These are phyloP conservation scores for Morpho deidamia DNA, from an alignment of 2,888 invertebrate species.

Conservation along the genomic window DNA sequence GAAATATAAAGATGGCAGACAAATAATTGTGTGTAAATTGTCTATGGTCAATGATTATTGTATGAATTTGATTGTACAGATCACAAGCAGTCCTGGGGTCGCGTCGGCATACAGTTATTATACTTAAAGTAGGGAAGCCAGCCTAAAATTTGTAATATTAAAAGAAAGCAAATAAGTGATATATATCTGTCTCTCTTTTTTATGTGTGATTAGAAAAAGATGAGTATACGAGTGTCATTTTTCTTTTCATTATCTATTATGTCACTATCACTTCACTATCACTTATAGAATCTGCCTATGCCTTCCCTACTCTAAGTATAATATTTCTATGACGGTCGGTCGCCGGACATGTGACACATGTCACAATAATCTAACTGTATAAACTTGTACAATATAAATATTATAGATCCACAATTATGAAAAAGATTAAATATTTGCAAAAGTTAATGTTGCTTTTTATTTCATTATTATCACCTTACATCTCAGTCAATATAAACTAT, in stretches of 20 bases:
- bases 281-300: too few species aligned
- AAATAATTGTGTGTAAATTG: conserved; percentile 76
- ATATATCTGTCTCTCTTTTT: too few species aligned
- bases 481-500: background rate
- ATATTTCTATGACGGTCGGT: too few species aligned
- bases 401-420: conserved; percentile 79
- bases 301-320: too few species aligned
- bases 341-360: conserved; percentile 18
- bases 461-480: conserved; percentile 26
- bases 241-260: too few species aligned
- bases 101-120: background rate
- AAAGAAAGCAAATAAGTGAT: too few species aligned
- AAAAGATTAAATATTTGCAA: conserved; percentile 80
- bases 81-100: conserved; percentile 35
- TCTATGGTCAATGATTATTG: conserved; percentile 61
- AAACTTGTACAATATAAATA: conserved; percentile 78
- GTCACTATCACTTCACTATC: too few species aligned
- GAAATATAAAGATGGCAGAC: conserved; percentile 47
- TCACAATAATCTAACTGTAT: conserved; percentile 69
- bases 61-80: conserved; percentile 66
- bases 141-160: too few species aligned
- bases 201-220: too few species aligned
- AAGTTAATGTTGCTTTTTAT: conserved; percentile 69
- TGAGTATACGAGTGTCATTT: too few species aligned
- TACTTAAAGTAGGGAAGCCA: too few species aligned